Evolutionary conservation across 2,888 invertebrate genomes (phyloP).

Genomic region (Ommatoiulus sabulosus): DNA sequence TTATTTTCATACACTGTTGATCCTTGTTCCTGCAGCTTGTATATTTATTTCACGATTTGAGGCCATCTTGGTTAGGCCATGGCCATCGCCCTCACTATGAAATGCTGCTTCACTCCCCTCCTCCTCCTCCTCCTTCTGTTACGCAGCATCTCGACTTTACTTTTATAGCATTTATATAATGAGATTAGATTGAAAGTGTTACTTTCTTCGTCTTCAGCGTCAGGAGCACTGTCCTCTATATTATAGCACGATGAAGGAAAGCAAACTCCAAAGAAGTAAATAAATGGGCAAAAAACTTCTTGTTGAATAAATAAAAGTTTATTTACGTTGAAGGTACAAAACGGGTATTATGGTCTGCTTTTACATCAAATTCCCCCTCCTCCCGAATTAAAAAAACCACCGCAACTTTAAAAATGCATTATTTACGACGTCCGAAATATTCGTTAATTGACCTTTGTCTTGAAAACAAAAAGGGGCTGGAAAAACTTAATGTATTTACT

Average conservation of each 20-base stretch:
- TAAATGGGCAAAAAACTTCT: neutral
- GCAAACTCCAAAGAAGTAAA: neutral
- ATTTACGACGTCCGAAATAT: neutral
- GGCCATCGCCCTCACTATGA: neutral
- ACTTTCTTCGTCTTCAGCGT: neutral
- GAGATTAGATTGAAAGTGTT: slow-evolving; percentile 11
- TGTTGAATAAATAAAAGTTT: slow-evolving; percentile 15
- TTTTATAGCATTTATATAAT: slow-evolving; percentile 4
- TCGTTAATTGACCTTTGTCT: neutral
- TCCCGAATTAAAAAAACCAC: neutral
- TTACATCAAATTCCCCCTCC: neutral
- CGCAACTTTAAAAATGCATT: neutral
- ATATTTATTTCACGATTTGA: neutral
- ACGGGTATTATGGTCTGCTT: neutral
- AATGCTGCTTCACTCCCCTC: neutral
- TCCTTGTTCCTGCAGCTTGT: neutral
- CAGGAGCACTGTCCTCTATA: neutral
- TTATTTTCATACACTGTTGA: slow-evolving; percentile 34
- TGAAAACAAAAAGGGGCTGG: neutral
- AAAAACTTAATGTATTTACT: too few relatives aligned
- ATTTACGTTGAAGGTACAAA: neutral
- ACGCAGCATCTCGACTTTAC: neutral
- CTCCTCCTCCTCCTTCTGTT: neutral
- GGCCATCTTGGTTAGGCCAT: slow-evolving; percentile 8
- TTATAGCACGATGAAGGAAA: neutral